These are phyloP conservation scores for Crenichthys baileyi DNA, from an alignment of 2,797 vertebrate genomes.

Conservation along the genomic window DNA sequence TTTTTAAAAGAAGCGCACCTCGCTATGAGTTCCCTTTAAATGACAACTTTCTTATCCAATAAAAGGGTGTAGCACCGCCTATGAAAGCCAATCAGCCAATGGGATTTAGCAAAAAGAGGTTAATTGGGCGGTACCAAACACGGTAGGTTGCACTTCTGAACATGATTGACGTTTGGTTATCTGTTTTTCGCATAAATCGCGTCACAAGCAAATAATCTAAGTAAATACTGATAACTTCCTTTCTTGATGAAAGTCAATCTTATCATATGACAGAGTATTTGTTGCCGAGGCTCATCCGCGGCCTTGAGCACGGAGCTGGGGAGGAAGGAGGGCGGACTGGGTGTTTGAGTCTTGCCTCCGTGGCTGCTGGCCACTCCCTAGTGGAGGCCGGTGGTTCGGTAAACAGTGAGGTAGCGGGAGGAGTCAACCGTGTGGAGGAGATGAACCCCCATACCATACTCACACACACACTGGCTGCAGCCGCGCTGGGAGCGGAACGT, in stretches of 20 bases:
- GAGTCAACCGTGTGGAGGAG: slow-evolving; percentile 53
- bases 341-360: slow-evolving; percentile 73
- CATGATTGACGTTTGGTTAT: slow-evolving; percentile 72
- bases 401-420: slow-evolving; percentile 67
- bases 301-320: slow-evolving; percentile 26
- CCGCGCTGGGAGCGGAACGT: slow-evolving; percentile 69
- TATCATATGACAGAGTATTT: background rate
- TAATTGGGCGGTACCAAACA: slow-evolving; percentile 56
- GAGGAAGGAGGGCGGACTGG: slow-evolving; percentile 41
- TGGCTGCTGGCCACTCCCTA: slow-evolving; percentile 79
- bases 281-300: rapidly evolving
- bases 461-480: slow-evolving; percentile 50
- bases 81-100: slow-evolving; percentile 41
- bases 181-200: slow-evolving; percentile 69
- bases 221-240: background rate
- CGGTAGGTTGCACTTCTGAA: slow-evolving; percentile 66
- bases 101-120: slow-evolving; percentile 36
- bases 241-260: background rate
- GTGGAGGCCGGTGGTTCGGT: slow-evolving; percentile 66
- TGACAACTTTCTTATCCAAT: slow-evolving; percentile 66
- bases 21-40: slow-evolving; percentile 26
- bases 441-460: slow-evolving; percentile 31
- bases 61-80: slow-evolving; percentile 16
- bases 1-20: slow-evolving; percentile 49
- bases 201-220: slow-evolving; percentile 48